Evolutionary conservation across 2,113 vertebrate genomes (phyloP).

Genomic region (Henicopernis longicauda): DNA sequence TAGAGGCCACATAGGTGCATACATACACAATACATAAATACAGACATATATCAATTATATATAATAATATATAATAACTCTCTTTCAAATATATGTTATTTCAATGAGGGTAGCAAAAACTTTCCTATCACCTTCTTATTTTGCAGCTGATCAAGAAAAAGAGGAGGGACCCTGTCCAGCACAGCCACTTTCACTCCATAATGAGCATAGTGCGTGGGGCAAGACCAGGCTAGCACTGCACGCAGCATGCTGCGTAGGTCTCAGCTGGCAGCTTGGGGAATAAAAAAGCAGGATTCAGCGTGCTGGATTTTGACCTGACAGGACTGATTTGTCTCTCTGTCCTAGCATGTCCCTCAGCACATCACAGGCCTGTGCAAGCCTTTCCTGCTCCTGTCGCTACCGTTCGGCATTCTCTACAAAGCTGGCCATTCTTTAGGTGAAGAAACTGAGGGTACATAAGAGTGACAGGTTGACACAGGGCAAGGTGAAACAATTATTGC

Average conservation of each 20-base stretch:
- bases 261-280: not conserved
- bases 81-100: not conserved
- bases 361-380: not conserved
- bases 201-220: accelerated
- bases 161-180: not conserved
- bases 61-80: not conserved
- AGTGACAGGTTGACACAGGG: not conserved
- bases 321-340: not conserved
- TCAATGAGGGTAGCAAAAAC: not conserved
- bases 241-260: accelerated
- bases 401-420: not conserved
- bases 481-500: not conserved
- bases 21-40: not conserved
- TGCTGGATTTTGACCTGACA: not conserved
- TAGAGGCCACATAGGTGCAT: not conserved
- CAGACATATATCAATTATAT: not conserved
- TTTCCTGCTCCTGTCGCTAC: not conserved
- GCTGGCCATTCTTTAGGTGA: not conserved
- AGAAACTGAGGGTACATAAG: not conserved
- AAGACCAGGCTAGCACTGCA: not conserved
- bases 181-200: not conserved
- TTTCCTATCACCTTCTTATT: not conserved
- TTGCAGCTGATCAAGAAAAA: not conserved
- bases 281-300: not conserved
- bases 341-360: not conserved